Evolutionary conservation across 2,113 vertebrate species (phyloP).

Genomic region (Willisornis vidua): DNA sequence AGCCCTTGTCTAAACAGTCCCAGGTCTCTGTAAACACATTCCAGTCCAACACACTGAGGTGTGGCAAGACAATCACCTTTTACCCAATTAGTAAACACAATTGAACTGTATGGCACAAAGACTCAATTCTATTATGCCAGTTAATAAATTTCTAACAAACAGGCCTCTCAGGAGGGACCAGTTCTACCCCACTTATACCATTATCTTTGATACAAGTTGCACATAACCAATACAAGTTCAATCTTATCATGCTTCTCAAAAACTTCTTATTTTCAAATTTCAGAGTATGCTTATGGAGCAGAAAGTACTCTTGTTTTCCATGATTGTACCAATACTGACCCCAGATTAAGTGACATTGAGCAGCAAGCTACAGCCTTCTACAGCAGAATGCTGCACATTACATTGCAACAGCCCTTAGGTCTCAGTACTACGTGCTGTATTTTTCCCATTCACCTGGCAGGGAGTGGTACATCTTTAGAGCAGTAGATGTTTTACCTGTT

Average conservation of each 20-base stretch:
- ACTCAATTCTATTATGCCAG: neutral
- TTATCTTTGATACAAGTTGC: neutral
- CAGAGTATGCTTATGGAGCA: neutral
- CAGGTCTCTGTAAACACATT: neutral
- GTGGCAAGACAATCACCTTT: neutral
- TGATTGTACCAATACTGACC: neutral
- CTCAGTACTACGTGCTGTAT: neutral
- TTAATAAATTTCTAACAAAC: neutral
- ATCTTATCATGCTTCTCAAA: neutral
- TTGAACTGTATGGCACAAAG: neutral
- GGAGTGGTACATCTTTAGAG: neutral
- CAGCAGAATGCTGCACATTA: neutral
- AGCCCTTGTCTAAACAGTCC: neutral
- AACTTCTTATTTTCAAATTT: neutral
- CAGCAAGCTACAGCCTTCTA: neutral
- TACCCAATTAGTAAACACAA: neutral
- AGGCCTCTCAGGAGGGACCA: neutral
- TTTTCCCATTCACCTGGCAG: neutral
- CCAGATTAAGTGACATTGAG: neutral
- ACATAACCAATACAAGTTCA: neutral
- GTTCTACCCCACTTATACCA: neutral
- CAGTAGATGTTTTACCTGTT: neutral
- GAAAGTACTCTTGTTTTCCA: neutral
- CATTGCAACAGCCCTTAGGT: rapidly evolving
- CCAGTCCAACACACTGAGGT: neutral